phyloP scores from a whole-genome alignment of 2,113 vertebrate genomes.

The Stegostoma tigrinum region DNA sequence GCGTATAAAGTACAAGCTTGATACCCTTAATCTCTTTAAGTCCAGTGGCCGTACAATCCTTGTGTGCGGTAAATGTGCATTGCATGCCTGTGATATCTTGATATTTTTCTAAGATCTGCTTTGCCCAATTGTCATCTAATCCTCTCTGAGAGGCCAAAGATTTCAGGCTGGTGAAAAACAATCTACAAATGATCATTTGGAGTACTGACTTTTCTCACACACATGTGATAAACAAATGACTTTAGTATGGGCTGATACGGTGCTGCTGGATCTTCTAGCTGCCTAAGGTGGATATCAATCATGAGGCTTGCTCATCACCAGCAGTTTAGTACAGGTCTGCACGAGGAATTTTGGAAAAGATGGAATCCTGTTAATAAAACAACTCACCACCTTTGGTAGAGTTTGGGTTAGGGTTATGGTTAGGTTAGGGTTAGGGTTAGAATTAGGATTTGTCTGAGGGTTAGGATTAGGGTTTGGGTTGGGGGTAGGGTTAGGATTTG shows the following conservation, averaged over 20 bases:
- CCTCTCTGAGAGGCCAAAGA: background rate
- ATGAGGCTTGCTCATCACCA: background rate
- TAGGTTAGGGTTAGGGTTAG: too few species aligned
- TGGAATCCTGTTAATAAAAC: background rate
- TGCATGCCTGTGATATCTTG: background rate
- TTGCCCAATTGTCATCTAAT: background rate
- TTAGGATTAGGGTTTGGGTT: too few species aligned
- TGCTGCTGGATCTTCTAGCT: background rate
- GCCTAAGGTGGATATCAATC: background rate
- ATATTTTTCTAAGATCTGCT: background rate
- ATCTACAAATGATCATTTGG: background rate
- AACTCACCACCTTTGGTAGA: background rate
- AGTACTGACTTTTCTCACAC: background rate
- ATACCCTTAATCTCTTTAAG: background rate
- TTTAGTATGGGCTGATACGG: background rate
- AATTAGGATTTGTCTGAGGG: too few species aligned
- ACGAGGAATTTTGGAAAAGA: background rate
- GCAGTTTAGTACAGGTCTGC: background rate
- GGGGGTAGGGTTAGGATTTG: too few species aligned
- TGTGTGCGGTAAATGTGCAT: background rate
- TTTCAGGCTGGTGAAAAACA: background rate
- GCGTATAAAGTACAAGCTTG: background rate
- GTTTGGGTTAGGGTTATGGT: too few species aligned
- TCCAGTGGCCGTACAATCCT: background rate
- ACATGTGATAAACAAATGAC: background rate